Evolutionary conservation across 2,113 vertebrate species (phyloP).

Genomic region (Eulemur macaco): DNA sequence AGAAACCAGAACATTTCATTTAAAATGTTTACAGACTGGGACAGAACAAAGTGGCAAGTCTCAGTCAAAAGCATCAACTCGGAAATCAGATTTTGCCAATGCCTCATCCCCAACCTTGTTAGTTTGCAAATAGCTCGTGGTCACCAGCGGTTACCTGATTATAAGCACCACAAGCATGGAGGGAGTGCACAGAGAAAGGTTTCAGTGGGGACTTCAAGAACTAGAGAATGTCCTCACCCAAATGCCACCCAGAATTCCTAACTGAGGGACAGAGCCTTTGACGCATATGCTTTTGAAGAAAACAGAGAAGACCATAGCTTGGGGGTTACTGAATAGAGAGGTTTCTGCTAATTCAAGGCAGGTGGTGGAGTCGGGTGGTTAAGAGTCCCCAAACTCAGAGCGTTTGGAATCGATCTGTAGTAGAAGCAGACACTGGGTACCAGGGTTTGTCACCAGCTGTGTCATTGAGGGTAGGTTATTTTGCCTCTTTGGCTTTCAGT

Average conservation of each 20-base stretch:
- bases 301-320: background rate
- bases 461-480: background rate
- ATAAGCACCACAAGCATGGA: too few relatives aligned
- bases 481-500: background rate
- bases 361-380: background rate
- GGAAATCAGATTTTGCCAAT: background rate
- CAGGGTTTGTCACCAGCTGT: background rate
- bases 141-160: background rate
- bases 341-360: background rate
- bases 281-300: background rate
- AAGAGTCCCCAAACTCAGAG: background rate
- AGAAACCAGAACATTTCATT: background rate
- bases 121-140: background rate
- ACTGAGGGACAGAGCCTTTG: background rate
- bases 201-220: background rate
- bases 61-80: background rate
- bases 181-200: background rate
- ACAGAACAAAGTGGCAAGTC: background rate
- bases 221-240: background rate
- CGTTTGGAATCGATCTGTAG: rapidly evolving
- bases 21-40: background rate
- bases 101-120: background rate
- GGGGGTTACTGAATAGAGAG: background rate
- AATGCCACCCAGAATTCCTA: background rate
- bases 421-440: background rate